Base-by-base conservation (phyloP, 2,113 vertebrate genomes). In the Colaptes auratus region DNA sequence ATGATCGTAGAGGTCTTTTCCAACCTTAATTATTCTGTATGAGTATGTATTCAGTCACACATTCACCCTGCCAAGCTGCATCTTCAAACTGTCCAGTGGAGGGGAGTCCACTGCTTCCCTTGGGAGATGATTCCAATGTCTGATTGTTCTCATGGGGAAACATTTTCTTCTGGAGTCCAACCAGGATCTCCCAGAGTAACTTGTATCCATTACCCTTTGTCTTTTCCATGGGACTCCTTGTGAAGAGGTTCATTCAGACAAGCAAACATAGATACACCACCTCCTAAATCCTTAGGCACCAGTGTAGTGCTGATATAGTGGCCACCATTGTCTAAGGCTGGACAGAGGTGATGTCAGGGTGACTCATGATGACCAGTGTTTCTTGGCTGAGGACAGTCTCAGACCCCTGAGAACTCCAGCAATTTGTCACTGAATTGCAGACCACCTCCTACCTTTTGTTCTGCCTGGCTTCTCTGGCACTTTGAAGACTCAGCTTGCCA, bases 361-460 rank as follows among this genome's bases (percentile, higher is more conserved):
- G 83, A n/a, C 67, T 96, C 74, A 76, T 2, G 8, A n/a, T 39
- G 66, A 53, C 18, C 46, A 18, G 7, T 5, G 44, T 30, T 44
- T 86, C 39, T 48, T 60, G 2, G 2, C 9, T 23, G 35, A 63
- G 42, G 30, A 39, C 60, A 75, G 13, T 2, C 50, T 73, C 65
- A 61, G 36, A 23, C 15, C 18, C 14, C 35, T 33, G 42, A 36
- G 56, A 65, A 66, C 53, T 59, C 63, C 55, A 72, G 58, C 59
- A 25, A 3, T 82, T 92, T 82, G 46, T 85, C 59, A 72, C 55
- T 33, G 35, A 65, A 61, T 18, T 88, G 53, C 48, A 67, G 46
- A 24, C 3, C 3, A 3, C 15, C 33, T 80, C 33, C 73, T 10
- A 4, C 55, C 10, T 70, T 25, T 56, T 0, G 0, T 24, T 67